phyloP scores from a whole-genome alignment of 92 coral and sea anemone species.

The Porites evermanni region DNA sequence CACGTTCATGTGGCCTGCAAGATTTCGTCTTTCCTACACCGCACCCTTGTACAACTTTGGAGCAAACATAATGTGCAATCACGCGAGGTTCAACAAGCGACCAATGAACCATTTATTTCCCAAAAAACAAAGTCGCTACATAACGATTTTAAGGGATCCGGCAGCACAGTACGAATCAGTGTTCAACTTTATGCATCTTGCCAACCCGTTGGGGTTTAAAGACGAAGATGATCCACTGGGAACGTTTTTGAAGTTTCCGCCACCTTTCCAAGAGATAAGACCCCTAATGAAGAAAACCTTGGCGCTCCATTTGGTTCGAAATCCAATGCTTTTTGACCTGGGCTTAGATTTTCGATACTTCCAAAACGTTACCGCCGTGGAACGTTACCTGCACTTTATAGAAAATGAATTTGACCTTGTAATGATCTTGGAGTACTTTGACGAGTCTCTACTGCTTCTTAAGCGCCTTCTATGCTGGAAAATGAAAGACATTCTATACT shows the following conservation, averaged over 20 bases:
- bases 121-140: slow-evolving; percentile 61
- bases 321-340: slow-evolving; percentile 89
- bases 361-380: slow-evolving; percentile 79
- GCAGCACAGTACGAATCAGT: slow-evolving; percentile 76
- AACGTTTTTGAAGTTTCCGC: slow-evolving; percentile 78
- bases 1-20: slow-evolving; percentile 81
- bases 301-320: slow-evolving; percentile 76
- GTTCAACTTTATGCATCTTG: slow-evolving; percentile 85
- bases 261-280: slow-evolving; percentile 73
- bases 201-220: slow-evolving; percentile 71
- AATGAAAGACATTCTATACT: slow-evolving; percentile 76
- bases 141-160: slow-evolving; percentile 77
- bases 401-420: slow-evolving; percentile 73
- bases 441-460: slow-evolving; percentile 80
- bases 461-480: slow-evolving; percentile 84
- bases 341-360: slow-evolving; percentile 84
- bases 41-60: slow-evolving; percentile 68
- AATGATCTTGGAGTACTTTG: slow-evolving; percentile 89
- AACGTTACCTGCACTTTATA: slow-evolving; percentile 58
- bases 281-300: slow-evolving; percentile 70
- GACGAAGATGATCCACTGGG: slow-evolving; percentile 81
- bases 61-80: slow-evolving; percentile 80
- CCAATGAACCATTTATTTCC: slow-evolving; percentile 84
- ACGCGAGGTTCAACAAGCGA: slow-evolving; percentile 73
- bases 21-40: slow-evolving; percentile 75